phyloP scores from a whole-genome alignment of 2,797 vertebrate genomes.

The Catamblyrhynchus diadema region DNA sequence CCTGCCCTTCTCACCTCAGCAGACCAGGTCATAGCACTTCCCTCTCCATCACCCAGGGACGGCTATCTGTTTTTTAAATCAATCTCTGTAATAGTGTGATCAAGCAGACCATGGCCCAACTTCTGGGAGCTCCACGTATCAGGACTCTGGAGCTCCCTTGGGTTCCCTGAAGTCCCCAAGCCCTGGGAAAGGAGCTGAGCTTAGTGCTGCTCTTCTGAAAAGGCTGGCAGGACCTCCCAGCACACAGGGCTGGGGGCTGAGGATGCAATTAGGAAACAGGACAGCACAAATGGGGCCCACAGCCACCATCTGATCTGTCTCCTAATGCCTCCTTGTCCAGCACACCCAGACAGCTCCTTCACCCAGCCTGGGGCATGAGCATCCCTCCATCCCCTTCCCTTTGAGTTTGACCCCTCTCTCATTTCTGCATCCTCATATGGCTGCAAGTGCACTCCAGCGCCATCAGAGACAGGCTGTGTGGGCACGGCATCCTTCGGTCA shows the following conservation, averaged over 20 bases:
- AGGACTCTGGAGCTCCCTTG: neutral
- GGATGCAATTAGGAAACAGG: neutral
- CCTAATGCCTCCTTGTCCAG: neutral
- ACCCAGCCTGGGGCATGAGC: neutral
- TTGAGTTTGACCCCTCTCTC: neutral
- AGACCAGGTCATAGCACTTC: neutral
- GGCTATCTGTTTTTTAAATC: accelerated
- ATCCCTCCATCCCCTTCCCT: neutral
- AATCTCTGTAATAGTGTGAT: neutral
- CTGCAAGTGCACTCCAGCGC: neutral
- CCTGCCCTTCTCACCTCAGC: accelerated
- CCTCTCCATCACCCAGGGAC: neutral
- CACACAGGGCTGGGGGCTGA: neutral
- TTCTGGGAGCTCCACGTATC: accelerated
- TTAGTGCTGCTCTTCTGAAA: neutral
- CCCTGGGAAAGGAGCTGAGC: neutral
- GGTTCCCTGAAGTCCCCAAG: neutral
- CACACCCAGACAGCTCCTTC: neutral
- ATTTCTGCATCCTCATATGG: neutral
- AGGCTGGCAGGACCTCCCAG: neutral
- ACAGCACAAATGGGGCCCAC: neutral
- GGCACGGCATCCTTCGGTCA: accelerated
- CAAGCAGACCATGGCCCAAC: neutral
- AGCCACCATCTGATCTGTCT: neutral
- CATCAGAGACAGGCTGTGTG: accelerated